Evolutionary conservation across 2,888 invertebrate species (phyloP), one percentile per base, ranked within the genome.

Genomic region (Drosophila austrosaltans): DNA sequence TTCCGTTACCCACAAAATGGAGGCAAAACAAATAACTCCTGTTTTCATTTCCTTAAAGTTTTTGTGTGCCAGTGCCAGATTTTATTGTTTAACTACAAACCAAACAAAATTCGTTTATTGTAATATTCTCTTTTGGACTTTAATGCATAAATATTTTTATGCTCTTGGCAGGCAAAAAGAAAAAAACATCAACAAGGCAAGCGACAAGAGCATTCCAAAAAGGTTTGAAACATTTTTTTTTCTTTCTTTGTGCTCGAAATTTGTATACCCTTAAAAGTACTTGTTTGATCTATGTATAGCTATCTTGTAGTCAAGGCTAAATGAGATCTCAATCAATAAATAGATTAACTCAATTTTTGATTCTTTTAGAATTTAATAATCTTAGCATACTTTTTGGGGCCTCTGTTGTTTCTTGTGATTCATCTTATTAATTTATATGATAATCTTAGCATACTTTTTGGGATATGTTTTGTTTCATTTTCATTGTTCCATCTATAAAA

Each of bases 121-220:
- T 61, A 60, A 68, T 42, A 40, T 54, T 16, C 6, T 25, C 62
- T 68, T 62, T 68, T 70, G 30, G 79, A 74, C 70, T 80, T 80
- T 28, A 72, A 69, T 74, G 69, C 48, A 71, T 68, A 84, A 81
- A 84, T 74, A 81, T 82, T 84, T 72, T 72, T 79, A 66, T 56
- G 77, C 80, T 78, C 68, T 79, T 76, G 66, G 61, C 69, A 58
- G 63, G 59, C 6, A 30, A 30, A 30, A 3, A 30, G 5, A 30
- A 30, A 30, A 69, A 66, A 61, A 53, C 67, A 73, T 62, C 57
- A 60, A 58, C 32, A 54, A 61, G 7, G 56, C 32, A 53, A 61
- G 7, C 28, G 44, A 66, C 36, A 75, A 72, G 63, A 64, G 28
- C 42, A 73, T 56, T 42, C 7, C 40, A 54, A 12, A 30, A 40